These are phyloP conservation scores for Ailurus styani DNA, from an alignment of 2,113 vertebrate genomes.

Conservation along the genomic window DNA sequence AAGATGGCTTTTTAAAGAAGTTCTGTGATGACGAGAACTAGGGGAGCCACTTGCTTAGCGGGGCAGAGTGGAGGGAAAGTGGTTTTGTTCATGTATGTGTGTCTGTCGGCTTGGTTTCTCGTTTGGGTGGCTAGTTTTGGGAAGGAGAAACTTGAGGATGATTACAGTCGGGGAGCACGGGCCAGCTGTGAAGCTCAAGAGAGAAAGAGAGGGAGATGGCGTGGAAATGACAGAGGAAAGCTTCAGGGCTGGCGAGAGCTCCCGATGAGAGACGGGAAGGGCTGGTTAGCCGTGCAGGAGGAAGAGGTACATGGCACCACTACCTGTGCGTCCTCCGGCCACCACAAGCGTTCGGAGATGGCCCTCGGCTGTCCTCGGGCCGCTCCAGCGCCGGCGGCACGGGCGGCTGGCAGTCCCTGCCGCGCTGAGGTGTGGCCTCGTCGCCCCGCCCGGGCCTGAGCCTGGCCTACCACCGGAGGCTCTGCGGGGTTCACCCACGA, in stretches of 20 bases:
- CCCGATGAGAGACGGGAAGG: not conserved
- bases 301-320: not conserved
- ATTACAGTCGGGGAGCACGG: not conserved
- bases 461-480: constrained; percentile 75
- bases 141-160: not conserved
- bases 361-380: constrained; percentile 85
- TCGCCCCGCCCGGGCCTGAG: constrained; percentile 78
- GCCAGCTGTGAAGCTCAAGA: not conserved
- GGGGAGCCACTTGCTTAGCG: not conserved
- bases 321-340: constrained; percentile 85
- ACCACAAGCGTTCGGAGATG: constrained; percentile 91
- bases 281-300: not conserved
- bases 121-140: not conserved
- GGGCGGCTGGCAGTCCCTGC: constrained; percentile 79
- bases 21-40: not conserved
- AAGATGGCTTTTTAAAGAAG: not conserved
- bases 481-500: not conserved
- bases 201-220: too few species aligned
- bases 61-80: not conserved
- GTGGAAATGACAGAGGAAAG: not conserved
- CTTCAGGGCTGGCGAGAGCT: not conserved
- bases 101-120: not conserved
- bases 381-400: constrained; percentile 66
- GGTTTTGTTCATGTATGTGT: not conserved
- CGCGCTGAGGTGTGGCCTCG: constrained; percentile 76